phyloP scores from a whole-genome alignment of 92 coral and sea anemone species.

The Bergia puertoricense region DNA sequence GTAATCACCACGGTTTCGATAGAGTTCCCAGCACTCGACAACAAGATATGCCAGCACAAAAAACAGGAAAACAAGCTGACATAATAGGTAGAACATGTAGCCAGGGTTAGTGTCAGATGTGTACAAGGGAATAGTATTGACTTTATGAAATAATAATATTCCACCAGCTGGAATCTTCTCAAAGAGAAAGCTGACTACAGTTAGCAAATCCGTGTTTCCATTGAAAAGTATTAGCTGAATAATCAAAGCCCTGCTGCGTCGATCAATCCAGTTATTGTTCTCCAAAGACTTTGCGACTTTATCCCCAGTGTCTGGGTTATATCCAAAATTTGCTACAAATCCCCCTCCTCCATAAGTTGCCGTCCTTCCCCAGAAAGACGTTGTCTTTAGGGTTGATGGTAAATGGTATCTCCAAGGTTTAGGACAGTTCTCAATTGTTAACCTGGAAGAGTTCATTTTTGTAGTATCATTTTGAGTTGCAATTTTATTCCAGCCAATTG shows the following conservation, averaged over 20 bases:
- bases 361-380: constrained; percentile 47
- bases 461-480: neutral
- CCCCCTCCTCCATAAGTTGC: constrained; percentile 74
- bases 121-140: constrained; percentile 36
- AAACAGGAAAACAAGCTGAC: constrained; percentile 60
- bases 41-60: constrained; percentile 64
- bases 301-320: constrained; percentile 46
- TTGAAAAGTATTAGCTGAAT: constrained; percentile 60
- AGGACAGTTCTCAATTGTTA: constrained; percentile 68
- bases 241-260: constrained; percentile 60
- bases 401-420: constrained; percentile 72
- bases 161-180: constrained; percentile 70
- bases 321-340: constrained; percentile 71
- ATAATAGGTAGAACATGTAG: constrained; percentile 45
- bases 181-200: constrained; percentile 54
- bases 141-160: constrained; percentile 29
- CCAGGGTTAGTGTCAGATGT: constrained; percentile 22
- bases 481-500: constrained; percentile 57
- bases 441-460: constrained; percentile 19
- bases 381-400: constrained; percentile 41
- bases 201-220: constrained; percentile 61
- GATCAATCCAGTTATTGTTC: constrained; percentile 59
- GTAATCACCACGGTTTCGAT: constrained; percentile 36
- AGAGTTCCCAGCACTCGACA: constrained; percentile 48
- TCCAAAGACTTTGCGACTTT: constrained; percentile 51